phyloP scores from a whole-genome alignment of 2,888 invertebrate species.

The Mycalesis mineus region DNA sequence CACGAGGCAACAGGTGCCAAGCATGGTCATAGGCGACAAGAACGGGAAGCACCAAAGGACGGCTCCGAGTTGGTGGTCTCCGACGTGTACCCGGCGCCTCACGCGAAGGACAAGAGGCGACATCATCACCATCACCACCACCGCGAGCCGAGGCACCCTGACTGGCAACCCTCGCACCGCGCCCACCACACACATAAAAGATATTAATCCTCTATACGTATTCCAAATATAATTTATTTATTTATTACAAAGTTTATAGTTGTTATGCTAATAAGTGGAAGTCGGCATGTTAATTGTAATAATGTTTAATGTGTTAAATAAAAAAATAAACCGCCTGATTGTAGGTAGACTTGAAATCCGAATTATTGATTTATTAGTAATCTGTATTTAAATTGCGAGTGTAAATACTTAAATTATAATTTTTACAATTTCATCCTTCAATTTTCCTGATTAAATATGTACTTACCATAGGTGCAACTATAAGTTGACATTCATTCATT shows the following conservation, averaged over 20 bases:
- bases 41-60: slow-evolving; percentile 80
- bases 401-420: slow-evolving; percentile 40
- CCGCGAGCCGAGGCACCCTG: slow-evolving; percentile 79
- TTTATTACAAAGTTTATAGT: neutral
- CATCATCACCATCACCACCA: slow-evolving; percentile 88
- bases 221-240: neutral
- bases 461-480: no score
- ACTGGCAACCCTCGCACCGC: slow-evolving; percentile 77
- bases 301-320: neutral
- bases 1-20: slow-evolving; percentile 87
- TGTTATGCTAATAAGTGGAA: neutral
- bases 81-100: slow-evolving; percentile 76
- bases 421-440: no score
- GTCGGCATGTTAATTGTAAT: neutral
- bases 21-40: slow-evolving; percentile 55
- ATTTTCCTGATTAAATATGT: no score
- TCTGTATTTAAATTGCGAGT: no score
- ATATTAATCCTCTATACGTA: slow-evolving; percentile 45
- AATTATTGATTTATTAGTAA: neutral
- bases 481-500: no score
- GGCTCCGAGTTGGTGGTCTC: slow-evolving; percentile 87
- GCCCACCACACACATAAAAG: slow-evolving; percentile 75
- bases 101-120: slow-evolving; percentile 78
- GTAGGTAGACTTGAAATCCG: neutral
- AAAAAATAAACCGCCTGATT: neutral